Conservation (phyloP, 2,888 invertebrate species). For the Hydrotaea diabolus region DNA sequence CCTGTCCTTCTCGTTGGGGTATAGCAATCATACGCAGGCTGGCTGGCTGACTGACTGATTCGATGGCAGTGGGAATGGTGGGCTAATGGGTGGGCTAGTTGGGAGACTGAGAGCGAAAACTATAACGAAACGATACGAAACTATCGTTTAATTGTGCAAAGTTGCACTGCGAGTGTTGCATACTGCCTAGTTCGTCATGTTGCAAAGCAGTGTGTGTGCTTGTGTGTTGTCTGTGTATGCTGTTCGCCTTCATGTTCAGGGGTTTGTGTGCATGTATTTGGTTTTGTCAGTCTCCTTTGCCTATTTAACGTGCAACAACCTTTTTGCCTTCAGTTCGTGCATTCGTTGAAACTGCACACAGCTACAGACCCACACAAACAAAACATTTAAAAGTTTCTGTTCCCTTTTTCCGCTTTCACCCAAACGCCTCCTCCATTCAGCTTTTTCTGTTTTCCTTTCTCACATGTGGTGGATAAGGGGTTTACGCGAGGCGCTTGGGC, state of each 20-base stretch:
- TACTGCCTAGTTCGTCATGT: slow-evolving; percentile 13
- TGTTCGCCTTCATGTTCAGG: background rate
- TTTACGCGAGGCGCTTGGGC: too few species aligned
- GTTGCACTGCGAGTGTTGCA: slow-evolving; percentile 49
- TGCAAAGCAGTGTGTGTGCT: background rate
- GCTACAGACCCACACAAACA: too few species aligned
- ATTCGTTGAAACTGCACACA: background rate
- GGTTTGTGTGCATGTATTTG: slow-evolving; percentile 39
- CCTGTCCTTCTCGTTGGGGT: background rate
- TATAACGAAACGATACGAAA: slow-evolving; percentile 43
- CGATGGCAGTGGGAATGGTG: background rate
- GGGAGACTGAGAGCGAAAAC: background rate
- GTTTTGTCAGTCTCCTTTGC: slow-evolving; percentile 72
- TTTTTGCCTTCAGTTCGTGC: slow-evolving; percentile 70
- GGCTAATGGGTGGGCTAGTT: too few species aligned
- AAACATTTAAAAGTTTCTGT: slow-evolving; percentile 33
- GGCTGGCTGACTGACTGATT: background rate
- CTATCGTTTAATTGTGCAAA: background rate
- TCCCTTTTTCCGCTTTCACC: slow-evolving; percentile 9
- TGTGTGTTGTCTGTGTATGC: background rate
- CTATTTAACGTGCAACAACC: slow-evolving; percentile 74
- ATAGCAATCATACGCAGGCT: background rate
- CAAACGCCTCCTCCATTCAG: background rate
- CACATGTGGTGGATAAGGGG: background rate
- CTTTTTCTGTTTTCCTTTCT: slow-evolving; percentile 1